These are phyloP conservation scores for Macaca mulatta DNA, from an alignment of 2,113 vertebrate genomes.

Conservation along the genomic window DNA sequence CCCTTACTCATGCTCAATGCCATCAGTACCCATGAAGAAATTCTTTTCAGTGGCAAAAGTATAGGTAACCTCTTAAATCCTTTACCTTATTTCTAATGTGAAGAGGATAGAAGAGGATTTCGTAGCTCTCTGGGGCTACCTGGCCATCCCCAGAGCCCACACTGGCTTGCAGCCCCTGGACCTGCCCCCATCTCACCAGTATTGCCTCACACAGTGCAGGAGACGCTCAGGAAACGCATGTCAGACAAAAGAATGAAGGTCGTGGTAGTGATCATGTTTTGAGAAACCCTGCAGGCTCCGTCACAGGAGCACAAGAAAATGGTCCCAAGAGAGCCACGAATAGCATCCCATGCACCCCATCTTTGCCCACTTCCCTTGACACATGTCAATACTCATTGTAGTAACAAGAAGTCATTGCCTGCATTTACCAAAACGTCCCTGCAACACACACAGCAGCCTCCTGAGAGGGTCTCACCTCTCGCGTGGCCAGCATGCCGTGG, in stretches of 20 bases:
- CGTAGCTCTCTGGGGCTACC: fast-evolving
- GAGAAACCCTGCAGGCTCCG: fast-evolving
- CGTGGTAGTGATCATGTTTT: fast-evolving
- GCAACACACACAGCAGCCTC: not conserved
- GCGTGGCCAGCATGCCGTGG: not conserved
- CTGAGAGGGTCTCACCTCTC: constrained; percentile 66
- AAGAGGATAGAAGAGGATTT: fast-evolving
- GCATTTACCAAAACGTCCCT: fast-evolving
- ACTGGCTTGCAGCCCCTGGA: fast-evolving
- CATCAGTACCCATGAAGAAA: fast-evolving
- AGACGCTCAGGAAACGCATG: fast-evolving
- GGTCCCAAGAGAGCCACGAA: fast-evolving
- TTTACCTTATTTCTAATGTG: not conserved
- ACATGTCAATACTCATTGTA: fast-evolving
- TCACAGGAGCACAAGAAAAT: fast-evolving
- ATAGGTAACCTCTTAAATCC: fast-evolving
- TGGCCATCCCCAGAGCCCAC: fast-evolving
- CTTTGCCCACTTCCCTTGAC: fast-evolving
- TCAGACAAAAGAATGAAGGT: fast-evolving
- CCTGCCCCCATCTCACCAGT: not conserved
- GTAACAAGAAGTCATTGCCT: fast-evolving
- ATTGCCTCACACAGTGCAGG: fast-evolving
- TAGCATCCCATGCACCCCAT: fast-evolving
- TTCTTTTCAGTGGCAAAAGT: not conserved
- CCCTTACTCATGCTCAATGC: fast-evolving